Base-by-base conservation (phyloP, 2,888 invertebrate genomes). In the Atherix ibis region DNA sequence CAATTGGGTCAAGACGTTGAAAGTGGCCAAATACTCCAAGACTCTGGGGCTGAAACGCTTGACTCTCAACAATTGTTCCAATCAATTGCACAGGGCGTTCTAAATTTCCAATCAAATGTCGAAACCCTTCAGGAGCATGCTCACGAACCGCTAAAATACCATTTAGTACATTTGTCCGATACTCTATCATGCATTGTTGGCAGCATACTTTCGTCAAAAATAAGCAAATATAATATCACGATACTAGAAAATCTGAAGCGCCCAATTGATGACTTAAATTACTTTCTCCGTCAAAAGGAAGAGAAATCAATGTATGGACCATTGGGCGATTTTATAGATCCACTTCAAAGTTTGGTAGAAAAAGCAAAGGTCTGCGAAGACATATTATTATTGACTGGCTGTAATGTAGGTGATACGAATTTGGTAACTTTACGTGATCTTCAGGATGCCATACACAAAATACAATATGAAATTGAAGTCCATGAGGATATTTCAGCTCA, bases 151-250 rank as follows among this genome's bases (percentile, higher is more conserved):
- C 45, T 55, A 0, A 51, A 53, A 31, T 33, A 41, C 1, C 49
- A 49, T 5, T 64, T 62, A 44, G 54, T 44, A 26, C 54, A 40
- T 56, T 64, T 56, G 51, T 71, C 53, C 59, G 67, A 62, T 50
- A 53, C 68, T 43, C 50, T 72, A 13, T 70, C 71, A 0, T 65
- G 65, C 42, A 53, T 70, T 8, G 58, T 73, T 35, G 69, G 71
- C 49, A 67, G 67, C 40, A 67, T 71, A 4, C 61, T 72, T 35
- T 68, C 71, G 43, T 50, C 47, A 14, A 50, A 54, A 6, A 48
- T 61, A 3, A 51, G 52, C 16, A 54, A 54, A 17, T 54, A 56
- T 35, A 56, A 57, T 28, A 46, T 69, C 4, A 56, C 58, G 5
- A 54, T 67, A 5, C 47, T 69, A 10, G 66, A 68, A 40, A 64